A percentile compares a stretch with the other conserved stretches of the same genome.
Conservation (phyloP, 2,888 invertebrate species). For the Branchinecta sandiegonensis region DNA sequence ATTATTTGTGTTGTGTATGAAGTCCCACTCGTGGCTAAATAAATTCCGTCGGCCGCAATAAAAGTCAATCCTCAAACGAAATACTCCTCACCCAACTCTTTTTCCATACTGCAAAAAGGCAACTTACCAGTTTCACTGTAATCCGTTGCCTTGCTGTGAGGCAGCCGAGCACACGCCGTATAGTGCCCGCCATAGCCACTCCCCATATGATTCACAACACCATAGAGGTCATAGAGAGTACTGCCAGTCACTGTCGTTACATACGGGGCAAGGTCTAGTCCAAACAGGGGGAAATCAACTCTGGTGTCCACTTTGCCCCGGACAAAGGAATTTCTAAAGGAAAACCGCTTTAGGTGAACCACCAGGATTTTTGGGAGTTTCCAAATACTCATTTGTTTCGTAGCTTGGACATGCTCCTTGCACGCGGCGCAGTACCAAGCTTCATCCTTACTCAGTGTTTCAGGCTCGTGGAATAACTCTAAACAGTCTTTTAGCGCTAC, state of each 20-base stretch:
- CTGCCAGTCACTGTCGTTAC: slow-evolving; percentile 29
- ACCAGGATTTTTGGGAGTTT: slow-evolving; percentile 33
- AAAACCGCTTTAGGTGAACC: slow-evolving; percentile 35
- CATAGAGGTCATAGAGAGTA: slow-evolving; percentile 39
- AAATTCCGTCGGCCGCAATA: too few relatives aligned
- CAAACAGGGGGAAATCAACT: slow-evolving; percentile 31
- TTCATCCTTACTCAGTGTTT: slow-evolving; percentile 38
- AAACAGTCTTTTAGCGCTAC: slow-evolving; percentile 34
- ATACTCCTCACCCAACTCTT: background rate
- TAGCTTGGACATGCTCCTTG: slow-evolving; percentile 33
- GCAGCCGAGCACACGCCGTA: slow-evolving; percentile 37
- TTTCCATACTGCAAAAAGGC: background rate
- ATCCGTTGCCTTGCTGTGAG: slow-evolving; percentile 31
- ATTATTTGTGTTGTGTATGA: too few relatives aligned
- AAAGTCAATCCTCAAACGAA: too few relatives aligned
- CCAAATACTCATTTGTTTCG: slow-evolving; percentile 34
- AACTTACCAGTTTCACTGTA: slow-evolving; percentile 36
- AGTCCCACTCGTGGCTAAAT: too few relatives aligned
- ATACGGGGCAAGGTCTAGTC: slow-evolving; percentile 35
- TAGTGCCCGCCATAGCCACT: slow-evolving; percentile 40
- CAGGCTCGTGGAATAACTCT: slow-evolving; percentile 38
- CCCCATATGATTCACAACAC: slow-evolving; percentile 39
- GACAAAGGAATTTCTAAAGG: slow-evolving; percentile 31
- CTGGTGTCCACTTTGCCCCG: slow-evolving; percentile 31
- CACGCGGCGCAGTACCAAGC: slow-evolving; percentile 36